Base-by-base conservation (phyloP, 2,888 invertebrate genomes). In the Catocala fraxini region DNA sequence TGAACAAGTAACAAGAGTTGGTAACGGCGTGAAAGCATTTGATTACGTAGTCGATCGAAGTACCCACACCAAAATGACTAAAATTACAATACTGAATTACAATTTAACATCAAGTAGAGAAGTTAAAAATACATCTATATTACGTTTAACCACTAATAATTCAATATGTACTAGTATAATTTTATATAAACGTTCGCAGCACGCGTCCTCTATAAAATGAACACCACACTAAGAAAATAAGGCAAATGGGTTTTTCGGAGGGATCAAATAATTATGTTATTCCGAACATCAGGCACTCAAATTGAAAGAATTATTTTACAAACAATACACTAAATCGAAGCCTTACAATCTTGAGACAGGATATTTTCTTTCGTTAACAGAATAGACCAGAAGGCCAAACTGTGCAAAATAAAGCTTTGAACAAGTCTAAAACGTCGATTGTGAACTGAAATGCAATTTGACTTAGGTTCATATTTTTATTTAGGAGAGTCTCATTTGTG, bases 201-300 rank as follows among this genome's bases (percentile, higher is more conserved):
- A 73, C 83, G 75, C 83, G 77, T 81, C 82, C 76, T 70, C 82
- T 85, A 85, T 75, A 66, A 89, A 90, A 89, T 74, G 64, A 86
- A 82, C 80, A 83, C 68, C 86, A 81, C 64, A 79, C 92, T 92
- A 92, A 89, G 87, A 92, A 93, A 93, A 93, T 94, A 94, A 94
- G 93, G 93, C 93, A 90, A 89, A 91, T 72, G 86, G 91, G 86
- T 87, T 67, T 87, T 77, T 82, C 91, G 93, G 93, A 93, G 93
- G 93, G 93, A 92, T 80, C 81, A 90, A 93, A 91, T 75, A 90
- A 90, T 87, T 87, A 83, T 83, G 80, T 87, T 82, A 63, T 77
- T 65, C 13, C 67, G 51, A 85, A 85, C 84, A 83, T 87, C 86
- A 93, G 93, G 92, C 93, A 93, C 93, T 92, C 83, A 90, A 91